Conservation (phyloP, 2,797 vertebrate species). For the Syngnathus acus region DNA sequence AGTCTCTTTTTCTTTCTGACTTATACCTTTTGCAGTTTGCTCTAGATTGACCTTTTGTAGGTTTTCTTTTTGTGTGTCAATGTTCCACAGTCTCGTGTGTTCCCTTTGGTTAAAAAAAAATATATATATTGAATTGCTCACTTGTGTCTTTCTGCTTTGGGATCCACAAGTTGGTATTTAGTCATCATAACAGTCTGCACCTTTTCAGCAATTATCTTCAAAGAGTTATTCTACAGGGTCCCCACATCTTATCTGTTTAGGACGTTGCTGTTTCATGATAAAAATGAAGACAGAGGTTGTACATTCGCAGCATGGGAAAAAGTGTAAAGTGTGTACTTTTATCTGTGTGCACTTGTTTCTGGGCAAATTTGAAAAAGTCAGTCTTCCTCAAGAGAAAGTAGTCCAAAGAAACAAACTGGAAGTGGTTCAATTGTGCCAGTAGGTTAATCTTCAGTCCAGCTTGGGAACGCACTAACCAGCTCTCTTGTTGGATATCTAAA, state of each 20-base stretch:
- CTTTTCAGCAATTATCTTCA: background rate
- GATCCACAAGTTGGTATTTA: no score
- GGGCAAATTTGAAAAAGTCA: background rate
- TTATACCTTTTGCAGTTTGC: no score
- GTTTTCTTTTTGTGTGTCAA: no score
- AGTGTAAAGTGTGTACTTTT: background rate
- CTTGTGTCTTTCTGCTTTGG: no score
- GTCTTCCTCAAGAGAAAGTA: background rate
- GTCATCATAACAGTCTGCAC: background rate
- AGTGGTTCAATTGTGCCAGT: constrained; percentile 55
- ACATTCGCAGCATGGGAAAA: background rate
- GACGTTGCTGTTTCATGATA: background rate
- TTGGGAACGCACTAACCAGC: constrained; percentile 22
- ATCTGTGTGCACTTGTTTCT: background rate
- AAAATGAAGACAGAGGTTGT: background rate
- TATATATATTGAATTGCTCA: no score
- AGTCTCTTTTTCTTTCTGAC: no score
- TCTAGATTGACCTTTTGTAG: no score
- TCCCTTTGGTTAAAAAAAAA: no score
- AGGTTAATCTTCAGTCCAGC: constrained; percentile 53
- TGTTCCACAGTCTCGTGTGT: no score
- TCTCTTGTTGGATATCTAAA: constrained; percentile 21
- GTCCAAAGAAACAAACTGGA: constrained; percentile 34
- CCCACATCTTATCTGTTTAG: background rate
- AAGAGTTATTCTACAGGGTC: no score